Evolutionary conservation across 2,113 vertebrate species (phyloP), one percentile per base, ranked within the genome.

Genomic region (Anas platyrhynchos): DNA sequence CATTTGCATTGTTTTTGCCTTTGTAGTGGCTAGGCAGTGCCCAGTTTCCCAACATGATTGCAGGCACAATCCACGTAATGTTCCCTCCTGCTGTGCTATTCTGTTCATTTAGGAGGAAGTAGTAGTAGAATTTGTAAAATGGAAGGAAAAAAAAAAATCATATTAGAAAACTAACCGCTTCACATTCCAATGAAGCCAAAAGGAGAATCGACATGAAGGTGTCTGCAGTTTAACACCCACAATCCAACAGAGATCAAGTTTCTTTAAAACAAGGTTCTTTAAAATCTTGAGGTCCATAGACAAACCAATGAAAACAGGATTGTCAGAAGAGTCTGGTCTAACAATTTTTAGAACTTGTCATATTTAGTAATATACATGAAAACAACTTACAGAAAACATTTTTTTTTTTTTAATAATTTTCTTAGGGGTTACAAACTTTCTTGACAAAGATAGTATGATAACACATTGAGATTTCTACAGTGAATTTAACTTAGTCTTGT

Each of bases 101-200:
- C 75, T 91, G 4, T 59, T 86, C 56, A 29, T 71, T 59, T 71
- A 11, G 14, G 13, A 48, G 67, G 27, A 66, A 36, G n/a, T 61
- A 88, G 69, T 13, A 62, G n/a, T 8, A 32, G 43, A 81, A 81
- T 86, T 61, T 75, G 43, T 25, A 83, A 92, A 89, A 76, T 80
- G 46, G 38, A 55, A 52, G 46, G 15, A 10, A 0, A 0, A 0
- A 0, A 54, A 27, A 10, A 0, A 0, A 2, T 11, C 7, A 0
- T 23, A 20, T 92, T 62, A 78, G 61, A 82, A 86, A 91, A 62
- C 5, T 6, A 89, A 36, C 41, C 46, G 71, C 72, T 80, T 88
- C 63, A 85, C 78, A 80, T 94, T 89, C 78, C 89, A 71, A 5
- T 29, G 88, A 87, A 91, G 50, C 52, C 63, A 74, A 56, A 66